Evolutionary conservation across 2,113 vertebrate genomes (phyloP), one percentile per base, ranked within the genome.

Genomic region (Dunckerocampus dactyliophorus): DNA sequence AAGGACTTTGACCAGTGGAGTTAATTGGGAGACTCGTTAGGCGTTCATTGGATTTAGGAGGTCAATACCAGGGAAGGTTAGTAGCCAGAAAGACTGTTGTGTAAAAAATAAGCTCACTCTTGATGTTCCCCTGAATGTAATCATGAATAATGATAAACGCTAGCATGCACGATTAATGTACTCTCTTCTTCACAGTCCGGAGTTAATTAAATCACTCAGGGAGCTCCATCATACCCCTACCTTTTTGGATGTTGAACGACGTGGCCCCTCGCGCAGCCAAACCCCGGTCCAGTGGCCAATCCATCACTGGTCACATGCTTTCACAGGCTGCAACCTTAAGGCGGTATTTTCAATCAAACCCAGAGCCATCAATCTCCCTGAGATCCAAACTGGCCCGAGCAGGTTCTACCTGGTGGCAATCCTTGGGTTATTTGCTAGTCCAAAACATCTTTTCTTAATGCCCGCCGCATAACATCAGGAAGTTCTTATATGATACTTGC

Each of bases 331-430:
- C 53, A 81, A 86, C 88, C 90, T 85, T 19, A 43, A 82, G 89
- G 91, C 87, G 71, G 80, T 85, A 84, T 84, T 91, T 91, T 92
- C 91, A 89, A 91, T 92, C 91, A 92, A 88, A 87, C 70, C 17
- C 54, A 42, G 67, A 82, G 80, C 82, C 88, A 91, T 92, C 87
- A 85, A 89, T 91, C 89, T 88, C 85, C 61, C 63, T 19, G 0
- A 3, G 52, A 67, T 65, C 68, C 49, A 67, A 77, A 77, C 74
- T 51, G 59, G 62, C 61, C 62, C 48, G 63, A 68, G 64, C 65
- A 62, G 62, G 65, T 63, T 75, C 65, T 69, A 63, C 74, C 80
- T 75, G 63, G 67, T 63, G 59, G 82, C 66, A 43, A 67, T 76
- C 69, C 67, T 82, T 77, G 65, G 69, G 63, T 60, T 66, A 63